phyloP scores from a whole-genome alignment of 2,888 invertebrate genomes.

The Andrena bicolor region DNA sequence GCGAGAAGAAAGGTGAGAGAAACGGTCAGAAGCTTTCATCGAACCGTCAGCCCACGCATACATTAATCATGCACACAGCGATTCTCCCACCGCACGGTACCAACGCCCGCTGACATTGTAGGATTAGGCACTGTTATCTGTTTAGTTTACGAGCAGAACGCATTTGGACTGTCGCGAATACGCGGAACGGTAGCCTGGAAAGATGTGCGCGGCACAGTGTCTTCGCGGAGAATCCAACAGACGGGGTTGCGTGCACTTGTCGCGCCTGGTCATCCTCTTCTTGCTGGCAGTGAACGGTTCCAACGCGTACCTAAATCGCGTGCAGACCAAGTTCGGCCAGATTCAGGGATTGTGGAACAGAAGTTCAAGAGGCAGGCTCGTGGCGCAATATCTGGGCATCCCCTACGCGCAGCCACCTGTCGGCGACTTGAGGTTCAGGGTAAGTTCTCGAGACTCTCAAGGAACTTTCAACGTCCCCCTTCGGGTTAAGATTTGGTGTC shows the following conservation, averaged over 20 bases:
- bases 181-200: neutral
- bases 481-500: neutral
- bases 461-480: neutral
- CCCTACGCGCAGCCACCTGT: slow-evolving; percentile 81
- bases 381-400: slow-evolving; percentile 78
- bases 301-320: slow-evolving; percentile 9
- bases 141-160: neutral
- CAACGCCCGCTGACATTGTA: neutral
- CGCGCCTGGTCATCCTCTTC: neutral
- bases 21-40: too few species aligned
- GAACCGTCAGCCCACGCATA: neutral
- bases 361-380: slow-evolving; percentile 61
- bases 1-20: too few species aligned
- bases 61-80: slow-evolving; percentile 5
- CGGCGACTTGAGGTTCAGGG: slow-evolving; percentile 78
- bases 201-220: neutral
- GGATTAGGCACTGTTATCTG: neutral
- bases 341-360: slow-evolving; percentile 74
- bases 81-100: neutral
- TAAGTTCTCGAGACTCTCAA: slow-evolving; percentile 42
- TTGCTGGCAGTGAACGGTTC: neutral
- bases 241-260: neutral
- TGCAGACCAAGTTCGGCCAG: slow-evolving; percentile 74
- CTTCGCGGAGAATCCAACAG: neutral
- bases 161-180: neutral